Base-by-base conservation (phyloP, 2,888 invertebrate species). In the Terebella lapidaria region DNA sequence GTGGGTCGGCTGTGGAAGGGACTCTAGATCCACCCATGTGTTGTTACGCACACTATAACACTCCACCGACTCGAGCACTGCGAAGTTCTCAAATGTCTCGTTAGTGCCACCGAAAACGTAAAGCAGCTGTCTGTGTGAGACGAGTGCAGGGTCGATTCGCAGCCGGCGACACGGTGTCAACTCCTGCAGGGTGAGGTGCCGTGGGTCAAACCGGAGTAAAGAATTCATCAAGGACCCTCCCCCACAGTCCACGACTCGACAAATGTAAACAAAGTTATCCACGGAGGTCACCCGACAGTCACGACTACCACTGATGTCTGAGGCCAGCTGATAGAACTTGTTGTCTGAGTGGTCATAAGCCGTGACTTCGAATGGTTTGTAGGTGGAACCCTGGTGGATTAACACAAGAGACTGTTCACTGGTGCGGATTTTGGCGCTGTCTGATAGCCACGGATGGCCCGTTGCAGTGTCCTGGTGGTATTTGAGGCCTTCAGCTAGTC, bases 141-240 rank as follows among this genome's bases (percentile, higher is more conserved):
- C 72, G 45, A 77, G 67, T 5, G 75, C 74, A 55, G 78, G 75
- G 59, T 79, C 79, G 54, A 78, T 65, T 25, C 78, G 62, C 24
- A 77, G 64, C 51, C 72, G 63, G 49, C 74, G 62, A 72, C 77
- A 77, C 42, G 78, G 77, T 24, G 71, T 69, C 55, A 79, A 64
- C 58, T 76, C 75, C 56, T 75, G 75, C 28, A 76, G 72, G 28
- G 70, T 62, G 46, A 78, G 66, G 65, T 79, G 79, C 10, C 78
- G 69, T 0, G 78, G 76, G 64, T 79, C 79, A 67, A 79, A 79
- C 26, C 79, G 67, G 58, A 76, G 73, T 47, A 78, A 64, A 1
- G 76, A 76, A 62, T 74, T 75, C 73, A 78, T 75, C 10, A 77
- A 64, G 2, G 77, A 74, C n/a, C 79, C 79, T 0, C 79, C 79